A percentile compares a stretch with the other conserved stretches of the same genome.
Conservation (phyloP, 2,888 invertebrate genomes). For the Masnerella sp. region DNA sequence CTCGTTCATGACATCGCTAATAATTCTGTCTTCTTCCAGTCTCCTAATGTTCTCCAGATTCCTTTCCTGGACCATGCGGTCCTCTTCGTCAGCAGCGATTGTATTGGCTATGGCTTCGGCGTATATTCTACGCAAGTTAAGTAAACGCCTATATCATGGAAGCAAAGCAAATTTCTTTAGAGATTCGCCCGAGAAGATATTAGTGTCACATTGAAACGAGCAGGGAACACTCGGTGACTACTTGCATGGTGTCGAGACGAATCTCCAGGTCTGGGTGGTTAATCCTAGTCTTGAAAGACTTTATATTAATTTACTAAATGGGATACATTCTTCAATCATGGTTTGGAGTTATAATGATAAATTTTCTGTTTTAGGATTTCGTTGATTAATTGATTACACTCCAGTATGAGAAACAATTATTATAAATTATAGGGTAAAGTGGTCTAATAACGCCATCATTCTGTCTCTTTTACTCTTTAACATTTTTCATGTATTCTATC, state of each 20-base stretch:
- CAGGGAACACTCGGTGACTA: conserved; percentile 45
- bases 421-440: no score
- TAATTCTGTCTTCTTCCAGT: conserved; percentile 81
- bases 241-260: conserved; percentile 54
- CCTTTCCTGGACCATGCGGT: conserved; percentile 78
- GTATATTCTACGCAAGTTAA: conserved; percentile 65
- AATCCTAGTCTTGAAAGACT: conserved; percentile 23
- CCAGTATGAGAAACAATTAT: no score
- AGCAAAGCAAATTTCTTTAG: conserved; percentile 35
- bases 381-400: no score
- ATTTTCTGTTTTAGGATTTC: no score
- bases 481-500: no score
- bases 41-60: conserved; percentile 81
- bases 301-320: no score
- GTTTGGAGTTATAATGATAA: no score
- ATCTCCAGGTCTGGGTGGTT: conserved; percentile 39
- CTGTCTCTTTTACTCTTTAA: no score
- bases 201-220: conserved; percentile 43
- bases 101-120: conserved; percentile 66
- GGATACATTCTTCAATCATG: no score
- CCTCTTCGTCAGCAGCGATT: conserved; percentile 74
- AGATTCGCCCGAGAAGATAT: conserved; percentile 50
- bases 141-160: conserved; percentile 57
- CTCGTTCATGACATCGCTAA: conserved; percentile 78
- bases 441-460: no score